Conservation (phyloP, 2,888 invertebrate species). For the Drosophila antonietae region DNA sequence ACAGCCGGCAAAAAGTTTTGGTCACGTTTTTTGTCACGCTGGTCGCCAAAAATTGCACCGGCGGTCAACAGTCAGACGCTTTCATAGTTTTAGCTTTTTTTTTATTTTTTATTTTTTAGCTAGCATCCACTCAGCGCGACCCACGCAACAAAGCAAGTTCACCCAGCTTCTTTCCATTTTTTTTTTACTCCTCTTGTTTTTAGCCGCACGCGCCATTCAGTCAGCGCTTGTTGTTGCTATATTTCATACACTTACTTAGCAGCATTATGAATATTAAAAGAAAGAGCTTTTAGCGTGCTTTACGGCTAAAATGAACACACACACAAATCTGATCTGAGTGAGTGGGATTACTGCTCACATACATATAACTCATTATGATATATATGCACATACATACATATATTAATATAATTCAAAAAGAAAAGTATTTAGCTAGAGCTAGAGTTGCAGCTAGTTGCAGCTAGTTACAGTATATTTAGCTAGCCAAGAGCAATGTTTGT, state of each 20-base stretch:
- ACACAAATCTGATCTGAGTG: background rate
- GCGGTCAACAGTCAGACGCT: slow-evolving; percentile 67
- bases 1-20: slow-evolving; percentile 58
- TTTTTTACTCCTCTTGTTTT: background rate
- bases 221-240: slow-evolving; percentile 18
- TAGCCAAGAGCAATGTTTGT: background rate
- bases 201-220: slow-evolving; percentile 30
- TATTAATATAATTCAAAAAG: background rate
- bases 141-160: background rate
- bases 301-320: background rate
- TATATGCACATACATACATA: background rate
- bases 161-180: no score
- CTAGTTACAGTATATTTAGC: background rate
- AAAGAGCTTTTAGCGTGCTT: background rate
- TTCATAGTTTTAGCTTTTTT: slow-evolving; percentile 40
- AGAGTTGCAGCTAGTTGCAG: background rate
- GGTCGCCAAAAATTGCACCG: slow-evolving; percentile 62
- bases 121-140: background rate
- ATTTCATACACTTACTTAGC: slow-evolving; percentile 20
- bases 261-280: slow-evolving; percentile 17
- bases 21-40: slow-evolving; percentile 72
- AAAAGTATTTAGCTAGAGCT: background rate
- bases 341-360: background rate
- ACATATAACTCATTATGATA: background rate
- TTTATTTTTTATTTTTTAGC: background rate